These are phyloP conservation scores for Antheraea mylitta DNA, from an alignment of 1,140 invertebrate species.

Conservation along the genomic window DNA sequence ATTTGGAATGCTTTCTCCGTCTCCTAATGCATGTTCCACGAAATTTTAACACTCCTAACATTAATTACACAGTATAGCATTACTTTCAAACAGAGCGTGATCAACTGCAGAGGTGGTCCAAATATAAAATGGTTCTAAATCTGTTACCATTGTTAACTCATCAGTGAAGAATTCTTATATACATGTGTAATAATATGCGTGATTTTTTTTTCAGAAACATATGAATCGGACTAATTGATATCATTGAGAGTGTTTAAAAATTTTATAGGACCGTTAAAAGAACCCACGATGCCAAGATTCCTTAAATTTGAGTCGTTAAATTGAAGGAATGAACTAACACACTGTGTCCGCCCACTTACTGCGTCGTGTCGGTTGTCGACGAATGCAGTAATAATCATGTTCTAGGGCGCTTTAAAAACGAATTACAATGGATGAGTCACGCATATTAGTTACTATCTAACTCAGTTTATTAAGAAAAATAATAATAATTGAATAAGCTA, in stretches of 20 bases:
- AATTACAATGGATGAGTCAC: no score
- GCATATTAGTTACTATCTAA: no score
- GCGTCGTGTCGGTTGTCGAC: slow-evolving; percentile 18
- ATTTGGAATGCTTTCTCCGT: neutral
- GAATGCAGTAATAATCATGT: no score
- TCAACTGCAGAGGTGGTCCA: neutral
- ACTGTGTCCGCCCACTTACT: slow-evolving; percentile 52
- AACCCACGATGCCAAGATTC: slow-evolving; percentile 22
- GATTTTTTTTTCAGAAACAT: no score
- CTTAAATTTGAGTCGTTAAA: slow-evolving; percentile 43
- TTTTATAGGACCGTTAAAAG: neutral
- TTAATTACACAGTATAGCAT: slow-evolving; percentile 3
- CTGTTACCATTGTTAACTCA: no score
- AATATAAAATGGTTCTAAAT: neutral
- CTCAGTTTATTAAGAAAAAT: no score
- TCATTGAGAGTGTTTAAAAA: neutral
- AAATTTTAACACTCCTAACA: slow-evolving; percentile 14
- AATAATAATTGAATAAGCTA: no score
- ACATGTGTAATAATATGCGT: no score
- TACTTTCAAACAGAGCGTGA: slow-evolving; percentile 2
- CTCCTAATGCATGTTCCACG: slow-evolving; percentile 19
- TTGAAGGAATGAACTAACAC: slow-evolving; percentile 56
- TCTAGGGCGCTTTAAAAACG: no score
- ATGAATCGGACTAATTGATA: neutral
- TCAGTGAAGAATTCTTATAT: no score